These are phyloP conservation scores for Spodoptera picta DNA, from an alignment of 2,888 invertebrate genomes.

Conservation along the genomic window DNA sequence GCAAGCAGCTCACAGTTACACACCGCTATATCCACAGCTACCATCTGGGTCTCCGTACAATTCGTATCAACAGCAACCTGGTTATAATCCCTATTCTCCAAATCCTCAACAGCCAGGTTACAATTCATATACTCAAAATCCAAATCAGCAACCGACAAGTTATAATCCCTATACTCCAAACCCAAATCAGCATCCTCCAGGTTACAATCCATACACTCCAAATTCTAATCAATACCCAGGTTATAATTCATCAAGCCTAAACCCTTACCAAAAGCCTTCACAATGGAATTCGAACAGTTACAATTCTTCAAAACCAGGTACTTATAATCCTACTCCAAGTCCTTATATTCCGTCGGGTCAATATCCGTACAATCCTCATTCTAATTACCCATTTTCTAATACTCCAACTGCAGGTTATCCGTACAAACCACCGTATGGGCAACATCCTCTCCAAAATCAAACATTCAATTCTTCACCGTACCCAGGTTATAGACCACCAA, in stretches of 20 bases:
- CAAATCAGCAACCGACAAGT: conserved; percentile 36
- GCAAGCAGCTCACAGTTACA: conserved; percentile 60
- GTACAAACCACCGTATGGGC: conserved; percentile 26
- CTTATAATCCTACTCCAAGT: conserved; percentile 22
- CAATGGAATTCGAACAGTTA: conserved; percentile 24
- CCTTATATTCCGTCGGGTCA: conserved; percentile 37
- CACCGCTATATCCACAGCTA: conserved; percentile 63
- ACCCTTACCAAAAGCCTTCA: conserved; percentile 25
- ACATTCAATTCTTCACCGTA: conserved; percentile 30
- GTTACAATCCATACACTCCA: conserved; percentile 33
- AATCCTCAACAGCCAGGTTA: conserved; percentile 19
- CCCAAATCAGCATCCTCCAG: conserved; percentile 44
- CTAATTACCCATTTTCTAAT: conserved; percentile 15
- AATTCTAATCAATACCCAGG: conserved; percentile 46
- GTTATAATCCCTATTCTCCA: conserved; percentile 7
- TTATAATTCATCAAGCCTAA: conserved; percentile 36
- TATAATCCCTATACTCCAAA: conserved; percentile 49
- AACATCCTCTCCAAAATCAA: conserved; percentile 37
- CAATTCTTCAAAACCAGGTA: conserved; percentile 29
- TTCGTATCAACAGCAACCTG: conserved; percentile 48
- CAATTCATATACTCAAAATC: conserved; percentile 22
- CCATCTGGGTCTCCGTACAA: conserved; percentile 60
- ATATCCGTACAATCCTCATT: conserved; percentile 18
- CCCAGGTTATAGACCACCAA: conserved; percentile 29
- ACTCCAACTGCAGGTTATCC: conserved; percentile 20